Base-by-base conservation (phyloP, 2,888 invertebrate genomes). In the Drosophila tanythrix region DNA sequence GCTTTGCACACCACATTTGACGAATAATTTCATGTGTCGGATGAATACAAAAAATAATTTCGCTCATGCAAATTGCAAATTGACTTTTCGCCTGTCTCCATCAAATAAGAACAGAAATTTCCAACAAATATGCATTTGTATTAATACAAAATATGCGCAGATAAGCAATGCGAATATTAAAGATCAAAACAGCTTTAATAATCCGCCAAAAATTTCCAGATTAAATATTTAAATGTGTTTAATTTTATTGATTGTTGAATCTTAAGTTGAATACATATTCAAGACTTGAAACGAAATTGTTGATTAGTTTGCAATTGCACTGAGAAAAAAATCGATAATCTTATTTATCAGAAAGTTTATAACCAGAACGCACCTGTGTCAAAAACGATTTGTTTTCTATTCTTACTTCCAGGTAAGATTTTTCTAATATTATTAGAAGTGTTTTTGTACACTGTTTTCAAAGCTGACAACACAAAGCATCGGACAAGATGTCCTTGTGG, bases 51-150 rank as follows among this genome's bases (percentile, higher is more conserved):
- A 55, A 43, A 31, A 63, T 59, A 66, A 66, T 80, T 80, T 76
- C 43, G 66, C 63, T 58, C 66, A 79, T 81, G 77, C 81, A 79
- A 79, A 79, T 78, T 76, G 51, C 59, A 56, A 78, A 79, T 75
- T 75, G 71, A 48, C 48, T 77, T 64, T 74, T 63, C 21, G 62
- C 53, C 43, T 29, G 36, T 29, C 10, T 10, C 18, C 55, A 21
- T 43, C 46, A 38, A 48, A 66, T 21, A 48, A 61, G 57, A 64
- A 57, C 27, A 43, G 18, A 60, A 76, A 76, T 80, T 74, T 68
- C 36, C 70, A 87, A 82, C 71, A 76, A 71, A 72, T 79, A 72
- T 83, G 74, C 79, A 79, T 72, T 81, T 67, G 53, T 48, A 89
- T 87, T 77, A 72, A 66, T 88, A 89, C 76, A 80, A 64, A 81